Percentiles rank a stretch among this genome's conserved stretches.
Evolutionary conservation across 1,140 invertebrate species (phyloP).

Genomic region (Panonychus citri): DNA sequence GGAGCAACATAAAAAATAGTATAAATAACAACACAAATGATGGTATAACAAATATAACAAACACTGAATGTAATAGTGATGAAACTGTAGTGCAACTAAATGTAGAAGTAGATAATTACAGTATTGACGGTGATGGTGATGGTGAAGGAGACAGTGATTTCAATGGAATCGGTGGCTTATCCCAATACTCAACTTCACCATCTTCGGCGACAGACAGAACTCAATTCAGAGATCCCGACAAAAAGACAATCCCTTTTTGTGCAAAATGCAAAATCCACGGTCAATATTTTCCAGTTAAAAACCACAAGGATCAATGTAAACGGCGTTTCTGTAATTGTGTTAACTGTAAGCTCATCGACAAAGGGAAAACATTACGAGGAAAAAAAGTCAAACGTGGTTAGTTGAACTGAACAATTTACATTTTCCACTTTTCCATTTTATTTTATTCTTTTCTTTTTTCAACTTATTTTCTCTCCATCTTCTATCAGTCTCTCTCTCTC

Average conservation of each 20-base stretch:
- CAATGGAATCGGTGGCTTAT: too few species aligned
- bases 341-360: background rate
- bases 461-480: background rate
- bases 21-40: too few species aligned
- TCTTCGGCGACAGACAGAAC: too few species aligned
- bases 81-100: too few species aligned
- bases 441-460: background rate
- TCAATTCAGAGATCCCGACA: too few species aligned
- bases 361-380: background rate
- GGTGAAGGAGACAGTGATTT: too few species aligned
- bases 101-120: too few species aligned
- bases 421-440: background rate
- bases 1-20: too few species aligned
- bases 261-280: background rate
- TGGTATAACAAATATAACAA: too few species aligned
- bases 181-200: too few species aligned
- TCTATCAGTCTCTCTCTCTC: background rate
- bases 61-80: too few species aligned
- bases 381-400: background rate
- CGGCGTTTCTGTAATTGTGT: background rate
- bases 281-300: background rate
- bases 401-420: background rate
- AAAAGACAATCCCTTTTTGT: background rate
- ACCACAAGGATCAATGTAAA: background rate
- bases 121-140: too few species aligned